phyloP scores from a whole-genome alignment of 2,797 vertebrate species.

The Melanotaenia pygmaea region DNA sequence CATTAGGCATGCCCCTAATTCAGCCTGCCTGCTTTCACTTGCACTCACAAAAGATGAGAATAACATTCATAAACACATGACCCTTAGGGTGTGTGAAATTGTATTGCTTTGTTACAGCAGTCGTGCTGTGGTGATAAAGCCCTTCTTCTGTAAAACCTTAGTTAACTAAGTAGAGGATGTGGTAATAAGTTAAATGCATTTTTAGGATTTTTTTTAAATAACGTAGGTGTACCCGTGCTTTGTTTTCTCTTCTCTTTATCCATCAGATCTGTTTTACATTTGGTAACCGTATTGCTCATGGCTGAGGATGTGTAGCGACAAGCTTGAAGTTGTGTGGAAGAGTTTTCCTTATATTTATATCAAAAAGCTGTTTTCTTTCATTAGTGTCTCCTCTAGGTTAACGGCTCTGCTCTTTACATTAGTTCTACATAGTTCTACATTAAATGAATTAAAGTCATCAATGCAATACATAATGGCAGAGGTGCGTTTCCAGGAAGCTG shows the following conservation, averaged over 20 bases:
- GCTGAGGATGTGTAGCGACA: too few species aligned
- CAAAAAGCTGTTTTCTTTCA: too few species aligned
- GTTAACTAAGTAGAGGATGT: background rate
- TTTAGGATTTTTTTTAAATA: background rate
- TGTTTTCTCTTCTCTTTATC: background rate
- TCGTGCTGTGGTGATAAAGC: background rate
- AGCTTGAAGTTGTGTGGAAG: background rate
- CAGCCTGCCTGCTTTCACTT: slow-evolving; percentile 30
- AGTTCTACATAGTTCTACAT: too few species aligned
- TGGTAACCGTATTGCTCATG: background rate
- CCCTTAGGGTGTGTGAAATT: slow-evolving; percentile 16
- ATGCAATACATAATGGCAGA: background rate
- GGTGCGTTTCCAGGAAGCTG: background rate
- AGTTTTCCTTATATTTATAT: background rate
- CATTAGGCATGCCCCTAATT: slow-evolving; percentile 52
- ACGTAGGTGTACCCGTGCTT: too few species aligned
- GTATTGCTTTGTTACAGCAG: background rate
- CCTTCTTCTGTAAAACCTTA: background rate
- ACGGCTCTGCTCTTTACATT: too few species aligned
- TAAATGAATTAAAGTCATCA: background rate
- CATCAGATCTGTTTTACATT: background rate
- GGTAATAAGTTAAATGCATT: background rate
- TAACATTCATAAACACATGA: background rate
- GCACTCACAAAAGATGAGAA: slow-evolving; percentile 45
- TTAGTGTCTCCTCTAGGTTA: too few species aligned